phyloP scores from a whole-genome alignment of 2,888 invertebrate genomes.

The Rotaria macrura region DNA sequence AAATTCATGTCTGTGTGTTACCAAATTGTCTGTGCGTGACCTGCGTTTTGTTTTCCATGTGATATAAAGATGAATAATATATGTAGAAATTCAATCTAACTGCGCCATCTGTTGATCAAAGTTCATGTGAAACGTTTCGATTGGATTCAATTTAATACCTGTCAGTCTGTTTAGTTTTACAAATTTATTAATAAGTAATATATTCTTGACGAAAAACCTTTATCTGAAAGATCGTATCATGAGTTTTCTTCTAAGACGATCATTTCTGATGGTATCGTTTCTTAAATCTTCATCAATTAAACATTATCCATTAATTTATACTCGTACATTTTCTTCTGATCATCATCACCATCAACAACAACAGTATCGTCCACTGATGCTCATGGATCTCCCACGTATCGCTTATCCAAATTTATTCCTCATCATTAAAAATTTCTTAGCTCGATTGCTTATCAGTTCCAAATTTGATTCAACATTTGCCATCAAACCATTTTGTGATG shows the following conservation, averaged over 20 bases:
- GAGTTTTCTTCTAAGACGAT: neutral
- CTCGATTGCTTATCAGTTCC: neutral
- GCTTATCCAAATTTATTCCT: neutral
- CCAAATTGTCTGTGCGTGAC: too few relatives aligned
- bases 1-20: too few relatives aligned
- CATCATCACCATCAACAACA: neutral
- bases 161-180: neutral
- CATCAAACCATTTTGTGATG: neutral
- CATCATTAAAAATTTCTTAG: neutral
- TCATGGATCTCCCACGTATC: neutral
- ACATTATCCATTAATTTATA: neutral
- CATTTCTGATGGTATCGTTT: neutral
- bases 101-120: neutral
- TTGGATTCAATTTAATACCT: neutral
- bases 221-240: neutral
- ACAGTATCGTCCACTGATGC: neutral
- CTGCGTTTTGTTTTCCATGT: too few relatives aligned
- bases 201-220: too few relatives aligned
- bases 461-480: constrained; percentile 16
- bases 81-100: neutral
- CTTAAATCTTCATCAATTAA: neutral
- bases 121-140: neutral
- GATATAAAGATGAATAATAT: neutral
- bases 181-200: too few relatives aligned
- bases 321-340: neutral